Conservation (phyloP, 2,797 vertebrate genomes). For the Apodemus agrarius region DNA sequence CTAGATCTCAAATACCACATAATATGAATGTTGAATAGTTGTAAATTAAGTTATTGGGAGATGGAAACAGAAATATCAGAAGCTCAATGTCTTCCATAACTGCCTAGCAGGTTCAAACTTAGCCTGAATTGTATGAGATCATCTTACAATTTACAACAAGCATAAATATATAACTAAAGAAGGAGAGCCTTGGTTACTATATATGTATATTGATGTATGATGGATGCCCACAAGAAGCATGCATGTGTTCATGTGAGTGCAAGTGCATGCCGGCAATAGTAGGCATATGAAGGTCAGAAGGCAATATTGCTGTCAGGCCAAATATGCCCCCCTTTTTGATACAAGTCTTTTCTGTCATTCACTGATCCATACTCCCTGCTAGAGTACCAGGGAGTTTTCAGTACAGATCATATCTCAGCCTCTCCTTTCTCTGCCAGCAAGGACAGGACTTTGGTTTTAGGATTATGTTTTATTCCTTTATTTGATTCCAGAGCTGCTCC, state of each 20-base stretch:
- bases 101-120: not conserved
- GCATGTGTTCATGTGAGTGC: not conserved
- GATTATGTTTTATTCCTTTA: not conserved
- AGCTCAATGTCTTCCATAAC: not conserved
- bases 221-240: too few relatives aligned
- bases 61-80: not conserved
- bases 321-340: too few relatives aligned
- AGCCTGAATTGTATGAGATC: not conserved
- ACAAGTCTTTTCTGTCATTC: not conserved
- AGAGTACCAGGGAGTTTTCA: accelerated
- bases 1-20: not conserved
- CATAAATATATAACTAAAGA: not conserved
- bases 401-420: not conserved
- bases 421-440: not conserved
- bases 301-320: not conserved
- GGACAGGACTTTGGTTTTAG: not conserved
- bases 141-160: not conserved
- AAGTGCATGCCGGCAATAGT: not conserved
- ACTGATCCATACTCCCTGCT: not conserved
- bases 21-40: not conserved
- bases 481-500: not conserved
- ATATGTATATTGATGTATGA: not conserved
- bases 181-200: not conserved
- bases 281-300: not conserved
- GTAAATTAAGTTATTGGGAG: not conserved